These are phyloP conservation scores for Platycheirus rosarum DNA, from an alignment of 2,888 invertebrate genomes.

Conservation along the genomic window DNA sequence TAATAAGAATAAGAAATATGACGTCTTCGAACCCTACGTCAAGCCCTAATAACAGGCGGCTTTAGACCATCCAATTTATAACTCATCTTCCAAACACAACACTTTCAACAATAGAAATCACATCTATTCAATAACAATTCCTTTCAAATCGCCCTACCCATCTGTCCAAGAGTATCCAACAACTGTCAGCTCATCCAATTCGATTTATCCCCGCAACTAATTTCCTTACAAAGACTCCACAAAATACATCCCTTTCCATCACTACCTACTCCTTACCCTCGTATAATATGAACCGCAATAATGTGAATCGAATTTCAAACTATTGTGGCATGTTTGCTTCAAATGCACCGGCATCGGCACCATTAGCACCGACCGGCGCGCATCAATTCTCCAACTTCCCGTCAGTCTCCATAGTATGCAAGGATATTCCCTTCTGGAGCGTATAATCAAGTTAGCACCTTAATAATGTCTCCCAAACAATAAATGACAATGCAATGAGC, in stretches of 20 bases:
- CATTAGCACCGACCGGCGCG: slow-evolving; percentile 38
- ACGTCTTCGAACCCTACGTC: too few relatives aligned
- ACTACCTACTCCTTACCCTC: too few relatives aligned
- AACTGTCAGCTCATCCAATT: slow-evolving; percentile 11
- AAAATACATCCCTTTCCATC: slow-evolving; percentile 7
- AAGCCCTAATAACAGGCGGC: too few relatives aligned
- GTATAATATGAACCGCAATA: slow-evolving; percentile 42
- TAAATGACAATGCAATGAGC: slow-evolving; percentile 68
- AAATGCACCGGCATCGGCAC: slow-evolving; percentile 12
- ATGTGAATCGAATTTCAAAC: slow-evolving; percentile 69
- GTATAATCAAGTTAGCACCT: slow-evolving; percentile 68
- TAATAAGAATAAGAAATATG: too few relatives aligned
- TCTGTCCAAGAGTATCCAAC: slow-evolving; percentile 1
- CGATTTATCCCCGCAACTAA: slow-evolving; percentile 49
- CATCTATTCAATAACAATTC: not conserved
- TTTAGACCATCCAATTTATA: too few relatives aligned
- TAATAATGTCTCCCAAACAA: slow-evolving; percentile 38
- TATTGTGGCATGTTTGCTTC: slow-evolving; percentile 38
- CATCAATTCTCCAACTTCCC: slow-evolving; percentile 62
- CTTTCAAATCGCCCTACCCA: slow-evolving; percentile 1
- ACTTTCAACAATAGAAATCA: not conserved
- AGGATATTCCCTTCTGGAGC: slow-evolving; percentile 51
- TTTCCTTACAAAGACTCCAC: slow-evolving; percentile 37
- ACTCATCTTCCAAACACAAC: not conserved
- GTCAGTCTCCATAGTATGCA: slow-evolving; percentile 22